phyloP scores from a whole-genome alignment of 2,113 vertebrate genomes.

The Panthera leo region DNA sequence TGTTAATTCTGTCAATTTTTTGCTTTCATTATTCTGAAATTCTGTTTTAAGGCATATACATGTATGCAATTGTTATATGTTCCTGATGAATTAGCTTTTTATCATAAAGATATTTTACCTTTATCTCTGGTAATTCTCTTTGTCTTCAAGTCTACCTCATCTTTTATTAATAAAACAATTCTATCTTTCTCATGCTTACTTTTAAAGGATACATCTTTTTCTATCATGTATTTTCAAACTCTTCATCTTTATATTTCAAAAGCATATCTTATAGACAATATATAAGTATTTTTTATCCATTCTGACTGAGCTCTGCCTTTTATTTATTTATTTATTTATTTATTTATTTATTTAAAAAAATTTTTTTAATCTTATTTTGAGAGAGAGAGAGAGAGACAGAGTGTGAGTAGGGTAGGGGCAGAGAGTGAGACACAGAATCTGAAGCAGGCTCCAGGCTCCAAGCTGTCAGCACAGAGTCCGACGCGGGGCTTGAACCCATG shows the following conservation, averaged over 20 bases:
- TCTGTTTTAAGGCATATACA: background rate
- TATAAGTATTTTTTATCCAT: background rate
- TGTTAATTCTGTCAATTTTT: background rate
- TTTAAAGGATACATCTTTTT: background rate
- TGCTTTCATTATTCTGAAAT: background rate
- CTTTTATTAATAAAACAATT: background rate
- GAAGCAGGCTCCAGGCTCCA: no score
- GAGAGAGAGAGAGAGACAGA: no score
- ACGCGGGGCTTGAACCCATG: no score
- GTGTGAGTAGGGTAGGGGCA: no score
- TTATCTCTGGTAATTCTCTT: background rate
- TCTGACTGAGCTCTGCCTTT: background rate
- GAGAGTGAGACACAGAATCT: no score
- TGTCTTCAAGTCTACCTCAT: background rate
- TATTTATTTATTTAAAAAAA: no score
- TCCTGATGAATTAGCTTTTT: background rate
- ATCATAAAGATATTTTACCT: background rate
- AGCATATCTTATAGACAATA: background rate
- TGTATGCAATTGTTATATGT: background rate
- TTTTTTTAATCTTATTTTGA: no score
- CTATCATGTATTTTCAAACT: background rate
- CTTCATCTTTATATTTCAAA: background rate
- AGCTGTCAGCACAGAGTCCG: no score
- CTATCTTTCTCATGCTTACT: background rate
- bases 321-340: background rate